Evolutionary conservation across 23 tunicate genomes (phyloP), one percentile per base, ranked within the genome.

Genomic region (Clavelina lepadiformis): DNA sequence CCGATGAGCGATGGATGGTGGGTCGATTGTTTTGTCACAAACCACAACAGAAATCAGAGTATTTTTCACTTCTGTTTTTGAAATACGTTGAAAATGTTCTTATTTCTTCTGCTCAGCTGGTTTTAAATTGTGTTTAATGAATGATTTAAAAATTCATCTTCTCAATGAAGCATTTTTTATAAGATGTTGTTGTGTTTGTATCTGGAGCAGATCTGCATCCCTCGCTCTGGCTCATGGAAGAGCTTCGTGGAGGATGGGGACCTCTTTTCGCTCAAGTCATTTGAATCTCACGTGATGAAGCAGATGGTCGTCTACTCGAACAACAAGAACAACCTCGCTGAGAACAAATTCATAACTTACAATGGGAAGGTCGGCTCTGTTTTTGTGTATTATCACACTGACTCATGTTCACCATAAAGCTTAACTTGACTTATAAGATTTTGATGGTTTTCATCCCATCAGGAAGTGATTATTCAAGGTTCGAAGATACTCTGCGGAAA

Each of bases 1-100:
- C 97, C 25, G 75, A 65, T 47, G 97, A 81, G 81, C 68, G 97
- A 69, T 89, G 89, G 84, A 89, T 89, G 83, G 97, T 89, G 65
- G 41, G 56, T 38, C n/a, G n/a, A n/a, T n/a, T n/a, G n/a, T 8
- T 15, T 41, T 41, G 15, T 15, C 23, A 13, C 29, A 13, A 29
- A 13, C 20, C 7, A n/a, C 22, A 7, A 54, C 8, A 60, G 5
- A 25, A 29, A 8, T 8, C 13, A 25, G 8, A 8, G 13, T 27
- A 60, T 7, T 11, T 18, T 26, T 26, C 20, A 8, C 15, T 18
- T 29, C 46, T 29, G 13, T 15, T 8, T 6, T 7, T n/a, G n/a
- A n/a, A n/a, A n/a, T n/a, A n/a, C n/a, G n/a, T n/a, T n/a, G n/a
- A n/a, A n/a, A n/a, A n/a, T n/a, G n/a, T n/a, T n/a, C n/a, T n/a